Conservation (phyloP, 2,888 invertebrate species). For the Stegana nigrithorax region DNA sequence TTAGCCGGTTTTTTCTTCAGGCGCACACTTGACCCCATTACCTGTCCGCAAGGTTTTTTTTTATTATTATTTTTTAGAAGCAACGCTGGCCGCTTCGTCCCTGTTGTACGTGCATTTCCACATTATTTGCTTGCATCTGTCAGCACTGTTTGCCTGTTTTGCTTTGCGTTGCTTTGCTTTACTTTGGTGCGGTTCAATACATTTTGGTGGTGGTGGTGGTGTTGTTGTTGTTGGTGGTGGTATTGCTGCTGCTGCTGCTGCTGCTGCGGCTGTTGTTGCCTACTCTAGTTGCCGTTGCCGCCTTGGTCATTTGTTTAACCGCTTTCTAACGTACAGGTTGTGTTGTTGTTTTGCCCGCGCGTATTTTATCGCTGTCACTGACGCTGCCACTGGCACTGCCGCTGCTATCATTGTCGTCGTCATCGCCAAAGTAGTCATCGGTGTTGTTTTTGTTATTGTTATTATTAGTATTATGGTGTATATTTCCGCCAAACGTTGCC, state of each 20-base stretch:
- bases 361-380: background rate
- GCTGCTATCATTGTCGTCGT: background rate
- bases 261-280: background rate
- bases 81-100: background rate
- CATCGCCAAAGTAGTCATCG: background rate
- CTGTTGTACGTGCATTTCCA: background rate
- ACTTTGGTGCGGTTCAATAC: background rate
- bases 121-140: background rate
- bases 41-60: slow-evolving; percentile 8
- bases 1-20: slow-evolving; percentile 3
- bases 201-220: background rate
- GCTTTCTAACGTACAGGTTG: slow-evolving; percentile 59
- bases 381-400: background rate
- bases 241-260: background rate
- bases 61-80: too few species aligned
- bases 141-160: background rate
- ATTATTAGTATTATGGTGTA: background rate
- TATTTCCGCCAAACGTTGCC: slow-evolving; percentile 2
- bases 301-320: slow-evolving; percentile 56
- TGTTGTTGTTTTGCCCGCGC: background rate
- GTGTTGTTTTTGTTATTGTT: background rate
- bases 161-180: background rate
- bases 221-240: background rate
- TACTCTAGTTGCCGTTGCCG: slow-evolving; percentile 19
- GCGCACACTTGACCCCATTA: slow-evolving; percentile 59